Conservation (phyloP, 2,888 invertebrate species). For the Drosophila buzzatii region DNA sequence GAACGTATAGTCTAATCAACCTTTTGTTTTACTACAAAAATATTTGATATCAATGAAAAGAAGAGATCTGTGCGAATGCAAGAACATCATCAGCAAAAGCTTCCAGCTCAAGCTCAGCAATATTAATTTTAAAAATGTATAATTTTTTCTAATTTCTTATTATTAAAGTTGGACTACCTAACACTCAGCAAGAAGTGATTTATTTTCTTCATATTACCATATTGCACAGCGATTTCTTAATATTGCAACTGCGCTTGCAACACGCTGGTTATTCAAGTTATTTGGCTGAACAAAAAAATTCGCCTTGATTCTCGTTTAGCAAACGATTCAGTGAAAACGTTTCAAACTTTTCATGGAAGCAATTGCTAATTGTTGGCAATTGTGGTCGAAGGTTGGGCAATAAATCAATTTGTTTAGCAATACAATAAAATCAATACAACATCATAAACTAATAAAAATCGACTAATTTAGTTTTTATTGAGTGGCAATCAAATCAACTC, state of each 20-base stretch:
- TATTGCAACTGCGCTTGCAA: slow-evolving; percentile 9
- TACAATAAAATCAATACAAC: slow-evolving; percentile 29
- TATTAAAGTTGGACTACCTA: neutral
- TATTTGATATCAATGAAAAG: no score
- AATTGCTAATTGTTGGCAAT: slow-evolving; percentile 52
- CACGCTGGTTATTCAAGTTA: slow-evolving; percentile 26
- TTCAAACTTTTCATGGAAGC: slow-evolving; percentile 35
- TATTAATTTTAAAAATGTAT: no score
- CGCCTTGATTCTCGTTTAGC: slow-evolving; percentile 1
- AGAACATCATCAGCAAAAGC: no score
- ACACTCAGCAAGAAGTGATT: neutral
- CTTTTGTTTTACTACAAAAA: no score
- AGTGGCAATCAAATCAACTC: slow-evolving; percentile 30
- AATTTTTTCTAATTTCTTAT: neutral
- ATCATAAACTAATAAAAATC: slow-evolving; percentile 34
- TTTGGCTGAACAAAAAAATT: neutral
- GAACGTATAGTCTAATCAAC: no score
- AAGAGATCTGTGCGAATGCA: no score
- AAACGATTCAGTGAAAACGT: neutral
- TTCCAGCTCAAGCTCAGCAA: no score
- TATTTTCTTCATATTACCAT: neutral
- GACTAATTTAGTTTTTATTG: slow-evolving; percentile 9
- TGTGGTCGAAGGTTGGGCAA: slow-evolving; percentile 42
- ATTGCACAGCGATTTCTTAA: neutral
- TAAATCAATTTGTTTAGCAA: slow-evolving; percentile 50